Conservation (phyloP, 2,888 invertebrate species). For the Hydrotaea cyrtoneurina region DNA sequence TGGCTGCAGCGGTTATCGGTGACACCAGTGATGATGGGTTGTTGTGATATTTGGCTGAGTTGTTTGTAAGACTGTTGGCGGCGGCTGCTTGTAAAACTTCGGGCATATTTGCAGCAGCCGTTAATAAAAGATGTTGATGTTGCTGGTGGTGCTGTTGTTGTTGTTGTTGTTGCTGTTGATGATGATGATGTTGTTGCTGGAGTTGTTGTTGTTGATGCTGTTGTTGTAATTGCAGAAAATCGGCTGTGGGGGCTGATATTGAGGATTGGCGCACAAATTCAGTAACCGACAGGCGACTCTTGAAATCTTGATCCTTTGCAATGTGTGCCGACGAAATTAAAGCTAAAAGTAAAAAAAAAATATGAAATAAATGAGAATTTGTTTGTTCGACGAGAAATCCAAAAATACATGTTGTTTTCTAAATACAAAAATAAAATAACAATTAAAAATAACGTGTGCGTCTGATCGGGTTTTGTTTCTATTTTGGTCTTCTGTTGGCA, state of each 20-base stretch:
- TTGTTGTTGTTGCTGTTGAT: constrained; percentile 35
- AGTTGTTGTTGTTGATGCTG: constrained; percentile 58
- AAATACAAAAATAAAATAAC: not conserved
- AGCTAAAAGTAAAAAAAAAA: constrained; percentile 42
- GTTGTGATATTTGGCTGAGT: constrained; percentile 61
- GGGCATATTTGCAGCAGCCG: constrained; percentile 71
- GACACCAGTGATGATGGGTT: constrained; percentile 54
- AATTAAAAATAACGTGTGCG: not conserved
- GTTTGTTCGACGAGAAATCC: not conserved
- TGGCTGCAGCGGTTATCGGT: constrained; percentile 57
- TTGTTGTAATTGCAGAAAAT: constrained; percentile 54
- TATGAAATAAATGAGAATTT: not conserved
- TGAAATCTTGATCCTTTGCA: constrained; percentile 60
- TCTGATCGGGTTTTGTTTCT: not conserved
- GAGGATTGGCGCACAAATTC: constrained; percentile 91
- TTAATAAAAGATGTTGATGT: constrained; percentile 54
- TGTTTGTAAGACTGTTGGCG: constrained; percentile 70
- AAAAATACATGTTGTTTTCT: not conserved
- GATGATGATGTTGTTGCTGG: constrained; percentile 59
- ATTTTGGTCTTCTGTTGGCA: not conserved
- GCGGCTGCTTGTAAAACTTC: constrained; percentile 74
- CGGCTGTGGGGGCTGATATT: constrained; percentile 71
- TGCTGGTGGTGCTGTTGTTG: constrained; percentile 54
- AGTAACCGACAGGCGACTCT: constrained; percentile 90
- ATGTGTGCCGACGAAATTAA: constrained; percentile 11